These are phyloP conservation scores for Heterotis niloticus DNA, from an alignment of 2,113 vertebrate genomes.

Conservation along the genomic window DNA sequence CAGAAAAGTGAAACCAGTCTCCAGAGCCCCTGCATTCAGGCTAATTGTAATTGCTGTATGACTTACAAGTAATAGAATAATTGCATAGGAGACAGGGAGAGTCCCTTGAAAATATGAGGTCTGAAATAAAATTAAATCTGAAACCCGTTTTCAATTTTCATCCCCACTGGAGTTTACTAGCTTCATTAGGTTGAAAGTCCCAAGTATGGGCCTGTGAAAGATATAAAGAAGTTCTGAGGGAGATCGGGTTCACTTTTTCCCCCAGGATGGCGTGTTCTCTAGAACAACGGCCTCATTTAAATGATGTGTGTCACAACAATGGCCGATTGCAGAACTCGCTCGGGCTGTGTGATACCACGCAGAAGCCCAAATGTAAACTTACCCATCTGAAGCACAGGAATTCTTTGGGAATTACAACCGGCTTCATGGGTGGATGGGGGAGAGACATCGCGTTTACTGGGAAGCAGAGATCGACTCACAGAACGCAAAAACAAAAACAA, in stretches of 20 bases:
- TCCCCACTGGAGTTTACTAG: constrained; percentile 27
- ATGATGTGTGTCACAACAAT: constrained; percentile 34
- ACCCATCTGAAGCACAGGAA: not conserved
- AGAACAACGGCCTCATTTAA: constrained; percentile 29
- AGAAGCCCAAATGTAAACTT: not conserved
- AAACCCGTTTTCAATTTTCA: constrained; percentile 30
- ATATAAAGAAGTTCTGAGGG: constrained; percentile 17
- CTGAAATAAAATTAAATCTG: constrained; percentile 26
- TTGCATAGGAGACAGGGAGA: constrained; percentile 3
- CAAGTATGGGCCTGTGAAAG: constrained; percentile 19
- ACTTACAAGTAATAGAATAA: constrained; percentile 24
- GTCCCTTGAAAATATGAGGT: constrained; percentile 26
- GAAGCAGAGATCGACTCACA: too few relatives aligned
- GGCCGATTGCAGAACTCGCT: constrained; percentile 18
- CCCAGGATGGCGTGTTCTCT: constrained; percentile 21
- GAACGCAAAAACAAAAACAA: too few relatives aligned
- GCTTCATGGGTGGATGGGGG: too few relatives aligned
- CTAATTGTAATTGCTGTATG: constrained; percentile 24
- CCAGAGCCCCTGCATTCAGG: constrained; percentile 1
- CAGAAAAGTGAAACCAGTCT: not conserved
- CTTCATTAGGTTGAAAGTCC: constrained; percentile 25
- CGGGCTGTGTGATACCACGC: constrained; percentile 7
- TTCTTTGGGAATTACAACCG: not conserved
- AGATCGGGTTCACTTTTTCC: constrained; percentile 22
- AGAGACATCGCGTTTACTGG: too few relatives aligned